phyloP scores from a whole-genome alignment of 2,113 vertebrate species.

The Pangasianodon gigas region DNA sequence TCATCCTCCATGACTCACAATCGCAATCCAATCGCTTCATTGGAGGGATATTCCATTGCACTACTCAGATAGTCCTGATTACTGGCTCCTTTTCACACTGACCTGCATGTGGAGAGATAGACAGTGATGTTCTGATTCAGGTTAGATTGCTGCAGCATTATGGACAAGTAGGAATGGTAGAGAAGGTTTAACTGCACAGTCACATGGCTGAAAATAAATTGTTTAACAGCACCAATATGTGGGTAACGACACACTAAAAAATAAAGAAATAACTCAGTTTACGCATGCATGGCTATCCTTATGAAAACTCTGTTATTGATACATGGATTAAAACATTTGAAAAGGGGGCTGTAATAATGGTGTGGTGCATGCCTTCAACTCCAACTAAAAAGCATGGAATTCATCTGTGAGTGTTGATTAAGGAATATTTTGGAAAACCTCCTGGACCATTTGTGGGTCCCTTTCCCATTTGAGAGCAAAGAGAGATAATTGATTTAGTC shows the following conservation, averaged over 20 bases:
- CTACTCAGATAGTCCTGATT: conserved; percentile 33
- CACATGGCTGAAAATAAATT: neutral
- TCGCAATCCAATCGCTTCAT: conserved; percentile 2
- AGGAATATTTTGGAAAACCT: conserved; percentile 37
- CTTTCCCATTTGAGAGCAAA: conserved; percentile 50
- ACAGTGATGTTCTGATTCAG: conserved; percentile 4
- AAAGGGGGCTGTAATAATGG: neutral
- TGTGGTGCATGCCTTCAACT: neutral
- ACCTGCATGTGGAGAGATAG: neutral
- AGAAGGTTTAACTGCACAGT: neutral
- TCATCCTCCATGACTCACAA: conserved; percentile 36
- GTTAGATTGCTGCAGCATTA: neutral
- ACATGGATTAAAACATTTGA: neutral
- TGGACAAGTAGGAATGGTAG: neutral
- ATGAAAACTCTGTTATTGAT: neutral
- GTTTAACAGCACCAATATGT: neutral
- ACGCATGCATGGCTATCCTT: neutral
- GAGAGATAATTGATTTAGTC: conserved; percentile 57
- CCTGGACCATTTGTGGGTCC: conserved; percentile 46
- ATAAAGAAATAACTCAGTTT: neutral
- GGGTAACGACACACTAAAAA: neutral
- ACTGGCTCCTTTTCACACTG: conserved; percentile 21
- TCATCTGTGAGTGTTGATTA: conserved; percentile 35
- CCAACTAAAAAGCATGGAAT: conserved; percentile 24
- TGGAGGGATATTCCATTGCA: neutral